These are phyloP conservation scores for Drosophila histrio DNA, from an alignment of 2,888 invertebrate species.

Conservation along the genomic window DNA sequence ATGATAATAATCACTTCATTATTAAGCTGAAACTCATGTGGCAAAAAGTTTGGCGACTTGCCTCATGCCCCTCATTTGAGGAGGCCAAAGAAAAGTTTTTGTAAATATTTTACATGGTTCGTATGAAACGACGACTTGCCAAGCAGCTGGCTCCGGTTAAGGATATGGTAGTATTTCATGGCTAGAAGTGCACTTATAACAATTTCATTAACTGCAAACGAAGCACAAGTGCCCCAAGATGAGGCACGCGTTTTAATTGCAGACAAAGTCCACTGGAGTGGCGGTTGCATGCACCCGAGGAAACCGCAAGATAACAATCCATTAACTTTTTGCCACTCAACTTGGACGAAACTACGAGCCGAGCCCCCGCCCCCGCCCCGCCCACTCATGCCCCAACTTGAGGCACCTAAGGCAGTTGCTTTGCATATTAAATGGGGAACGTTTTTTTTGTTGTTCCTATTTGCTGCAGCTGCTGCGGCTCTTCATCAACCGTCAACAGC, in stretches of 20 bases:
- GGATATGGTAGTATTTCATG: slow-evolving; percentile 16
- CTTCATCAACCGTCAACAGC: slow-evolving; percentile 62
- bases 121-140: neutral
- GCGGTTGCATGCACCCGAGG: slow-evolving; percentile 43
- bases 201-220: slow-evolving; percentile 76
- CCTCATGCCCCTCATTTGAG: slow-evolving; percentile 3
- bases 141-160: neutral
- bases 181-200: slow-evolving; percentile 57
- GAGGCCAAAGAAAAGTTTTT: slow-evolving; percentile 32
- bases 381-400: slow-evolving; percentile 7
- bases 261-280: slow-evolving; percentile 44
- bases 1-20: slow-evolving; percentile 6
- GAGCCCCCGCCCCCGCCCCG: too few species aligned
- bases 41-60: slow-evolving; percentile 50
- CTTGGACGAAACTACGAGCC: slow-evolving; percentile 54
- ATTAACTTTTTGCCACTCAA: slow-evolving; percentile 80
- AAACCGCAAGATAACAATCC: slow-evolving; percentile 79
- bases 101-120: slow-evolving; percentile 30
- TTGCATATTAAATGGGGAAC: slow-evolving; percentile 56
- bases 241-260: slow-evolving; percentile 67
- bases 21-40: slow-evolving; percentile 31
- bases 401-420: slow-evolving; percentile 60
- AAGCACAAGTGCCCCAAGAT: slow-evolving; percentile 48
- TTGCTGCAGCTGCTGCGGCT: slow-evolving; percentile 51
- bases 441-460: slow-evolving; percentile 31